Conservation (phyloP, 2,888 invertebrate genomes). For the Hydrotaea cyrtoneurina region DNA sequence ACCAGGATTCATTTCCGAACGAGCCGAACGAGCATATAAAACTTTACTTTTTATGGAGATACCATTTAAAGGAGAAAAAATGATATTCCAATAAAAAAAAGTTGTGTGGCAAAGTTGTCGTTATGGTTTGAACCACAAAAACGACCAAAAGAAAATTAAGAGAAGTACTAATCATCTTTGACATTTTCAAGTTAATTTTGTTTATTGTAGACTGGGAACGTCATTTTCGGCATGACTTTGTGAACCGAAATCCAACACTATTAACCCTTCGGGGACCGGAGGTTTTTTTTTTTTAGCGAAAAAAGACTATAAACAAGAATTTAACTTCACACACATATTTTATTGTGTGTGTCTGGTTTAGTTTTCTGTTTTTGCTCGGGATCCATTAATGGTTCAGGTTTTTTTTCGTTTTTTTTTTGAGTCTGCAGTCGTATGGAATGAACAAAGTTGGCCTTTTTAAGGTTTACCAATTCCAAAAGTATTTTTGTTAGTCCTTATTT, state of each 20-base stretch:
- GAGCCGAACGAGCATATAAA: conserved; percentile 8
- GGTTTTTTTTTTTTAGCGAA: too few relatives aligned
- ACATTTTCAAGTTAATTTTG: conserved; percentile 67
- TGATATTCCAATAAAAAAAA: conserved; percentile 15
- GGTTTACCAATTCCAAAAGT: not conserved
- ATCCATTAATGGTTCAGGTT: conserved; percentile 11
- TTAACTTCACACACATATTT: too few relatives aligned
- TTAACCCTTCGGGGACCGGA: too few relatives aligned
- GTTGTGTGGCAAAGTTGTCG: conserved; percentile 54
- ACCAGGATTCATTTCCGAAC: conserved; percentile 39
- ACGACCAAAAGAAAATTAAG: conserved; percentile 40
- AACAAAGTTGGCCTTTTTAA: not conserved
- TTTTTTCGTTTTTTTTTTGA: not conserved
- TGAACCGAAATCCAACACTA: too few relatives aligned
- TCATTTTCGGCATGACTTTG: conserved; percentile 41
- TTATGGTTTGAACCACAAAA: conserved; percentile 27
- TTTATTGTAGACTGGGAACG: conserved; percentile 40
- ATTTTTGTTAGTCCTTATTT: not conserved
- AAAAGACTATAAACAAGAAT: too few relatives aligned
- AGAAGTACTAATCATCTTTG: conserved; percentile 66
- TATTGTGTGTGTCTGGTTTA: too few relatives aligned
- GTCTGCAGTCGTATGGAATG: not conserved
- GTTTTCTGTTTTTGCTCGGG: conserved; percentile 1
- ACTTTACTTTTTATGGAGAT: conserved; percentile 59
- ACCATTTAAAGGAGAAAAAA: too few relatives aligned